A percentile compares a stretch with the other conserved stretches of the same genome.
These are phyloP conservation scores for Villa cingulata DNA, from an alignment of 2,888 invertebrate genomes.

Conservation along the genomic window DNA sequence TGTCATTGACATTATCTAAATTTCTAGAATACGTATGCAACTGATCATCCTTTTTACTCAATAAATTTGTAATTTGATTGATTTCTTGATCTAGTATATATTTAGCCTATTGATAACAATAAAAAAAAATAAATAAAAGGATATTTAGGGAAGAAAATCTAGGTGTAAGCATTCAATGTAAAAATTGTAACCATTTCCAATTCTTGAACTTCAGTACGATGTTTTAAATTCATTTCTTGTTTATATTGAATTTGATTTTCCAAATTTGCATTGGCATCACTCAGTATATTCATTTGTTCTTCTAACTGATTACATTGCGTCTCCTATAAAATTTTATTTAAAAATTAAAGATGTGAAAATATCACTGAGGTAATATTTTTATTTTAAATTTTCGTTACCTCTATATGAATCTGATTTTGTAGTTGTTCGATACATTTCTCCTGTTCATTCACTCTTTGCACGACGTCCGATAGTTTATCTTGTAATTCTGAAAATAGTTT, in stretches of 20 bases:
- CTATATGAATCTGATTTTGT: not conserved
- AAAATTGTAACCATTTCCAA: constrained; percentile 1
- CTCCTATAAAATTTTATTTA: not conserved
- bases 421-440: not conserved
- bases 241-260: constrained; percentile 2
- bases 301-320: not conserved
- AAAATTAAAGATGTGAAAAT: too few relatives aligned
- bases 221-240: constrained; percentile 3
- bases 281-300: not conserved
- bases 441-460: not conserved
- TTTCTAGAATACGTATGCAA: constrained; percentile 8
- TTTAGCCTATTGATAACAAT: constrained; percentile 5
- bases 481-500: not conserved
- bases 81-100: constrained; percentile 1
- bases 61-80: not conserved
- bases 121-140: not conserved
- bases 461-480: not conserved
- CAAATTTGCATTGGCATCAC: constrained; percentile 1
- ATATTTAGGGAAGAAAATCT: not conserved
- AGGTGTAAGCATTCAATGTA: not conserved
- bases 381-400: not conserved
- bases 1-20: constrained; percentile 8
- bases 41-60: constrained; percentile 6
- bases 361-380: too few relatives aligned
- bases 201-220: constrained; percentile 8